Evolutionary conservation across 2,888 invertebrate species (phyloP).

Genomic region (Clivina fossor): DNA sequence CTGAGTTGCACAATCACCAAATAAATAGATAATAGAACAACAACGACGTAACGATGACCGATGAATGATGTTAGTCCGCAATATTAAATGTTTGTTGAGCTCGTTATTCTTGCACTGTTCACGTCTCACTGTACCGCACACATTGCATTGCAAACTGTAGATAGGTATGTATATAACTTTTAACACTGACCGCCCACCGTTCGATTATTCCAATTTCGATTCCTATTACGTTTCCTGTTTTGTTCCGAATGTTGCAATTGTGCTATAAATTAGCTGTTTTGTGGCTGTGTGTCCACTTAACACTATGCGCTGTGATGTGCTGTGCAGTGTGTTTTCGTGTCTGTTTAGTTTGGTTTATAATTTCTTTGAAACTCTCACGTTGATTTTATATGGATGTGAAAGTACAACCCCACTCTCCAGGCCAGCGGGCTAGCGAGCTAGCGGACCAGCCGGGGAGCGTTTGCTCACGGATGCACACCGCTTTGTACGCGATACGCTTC

Average conservation of each 20-base stretch:
- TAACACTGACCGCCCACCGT: too few relatives aligned
- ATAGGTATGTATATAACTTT: too few relatives aligned
- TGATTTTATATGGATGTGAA: slow-evolving; percentile 55
- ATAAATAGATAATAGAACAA: too few relatives aligned
- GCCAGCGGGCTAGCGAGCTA: slow-evolving; percentile 42
- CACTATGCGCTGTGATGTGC: too few relatives aligned
- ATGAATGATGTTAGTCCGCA: too few relatives aligned
- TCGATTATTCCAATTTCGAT: too few relatives aligned
- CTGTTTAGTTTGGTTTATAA: slow-evolving; percentile 42
- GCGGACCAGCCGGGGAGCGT: slow-evolving; percentile 19
- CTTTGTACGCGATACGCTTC: too few relatives aligned
- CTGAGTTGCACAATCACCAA: too few relatives aligned
- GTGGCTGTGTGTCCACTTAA: slow-evolving; percentile 1
- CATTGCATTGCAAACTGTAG: slow-evolving; percentile 32
- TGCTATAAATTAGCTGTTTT: background rate
- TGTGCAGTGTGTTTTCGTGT: too few relatives aligned
- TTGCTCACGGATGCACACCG: background rate
- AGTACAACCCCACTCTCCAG: slow-evolving; percentile 52
- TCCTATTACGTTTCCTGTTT: too few relatives aligned
- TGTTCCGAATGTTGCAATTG: too few relatives aligned
- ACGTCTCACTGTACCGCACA: slow-evolving; percentile 23
- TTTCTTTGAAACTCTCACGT: slow-evolving; percentile 52
- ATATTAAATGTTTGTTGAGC: background rate
- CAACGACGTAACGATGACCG: too few relatives aligned
- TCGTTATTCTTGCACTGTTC: background rate